A percentile compares a stretch with the other conserved stretches of the same genome.
phyloP scores from a whole-genome alignment of 2,888 invertebrate genomes.

The Volucella inanis region DNA sequence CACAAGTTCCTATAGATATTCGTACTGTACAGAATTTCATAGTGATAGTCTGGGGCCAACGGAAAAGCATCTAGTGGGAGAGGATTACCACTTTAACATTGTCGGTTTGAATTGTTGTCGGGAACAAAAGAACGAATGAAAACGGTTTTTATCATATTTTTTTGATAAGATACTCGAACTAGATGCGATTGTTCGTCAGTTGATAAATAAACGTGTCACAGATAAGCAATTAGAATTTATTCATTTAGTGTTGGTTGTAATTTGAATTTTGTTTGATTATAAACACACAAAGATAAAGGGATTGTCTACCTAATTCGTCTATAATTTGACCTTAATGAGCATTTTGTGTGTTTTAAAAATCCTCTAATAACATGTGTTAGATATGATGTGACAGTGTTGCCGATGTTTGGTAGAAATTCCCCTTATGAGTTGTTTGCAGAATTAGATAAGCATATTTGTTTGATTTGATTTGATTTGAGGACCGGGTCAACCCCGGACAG shows the following conservation, averaged over 20 bases:
- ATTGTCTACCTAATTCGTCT: background rate
- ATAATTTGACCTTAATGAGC: constrained; percentile 1
- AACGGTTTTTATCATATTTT: background rate
- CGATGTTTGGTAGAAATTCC: too few relatives aligned
- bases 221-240: constrained; percentile 30
- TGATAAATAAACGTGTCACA: constrained; percentile 19
- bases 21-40: background rate
- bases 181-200: constrained; percentile 27
- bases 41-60: background rate
- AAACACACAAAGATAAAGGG: background rate
- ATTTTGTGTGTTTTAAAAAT: background rate
- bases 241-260: constrained; percentile 1
- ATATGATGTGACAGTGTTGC: too few relatives aligned
- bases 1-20: constrained; percentile 6
- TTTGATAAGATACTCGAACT: constrained; percentile 42
- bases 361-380: too few relatives aligned
- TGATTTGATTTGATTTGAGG: too few relatives aligned
- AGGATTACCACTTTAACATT: constrained; percentile 31
- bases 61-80: constrained; percentile 4
- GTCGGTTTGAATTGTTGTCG: constrained; percentile 33
- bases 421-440: too few relatives aligned
- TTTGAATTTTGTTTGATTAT: background rate
- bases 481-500: too few relatives aligned
- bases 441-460: too few relatives aligned
- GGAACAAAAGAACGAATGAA: constrained; percentile 31